A percentile compares a stretch with the other conserved stretches of the same genome.
These are phyloP conservation scores for Urocyon cinereoargenteus DNA, from an alignment of 2,797 vertebrate species.

Conservation along the genomic window DNA sequence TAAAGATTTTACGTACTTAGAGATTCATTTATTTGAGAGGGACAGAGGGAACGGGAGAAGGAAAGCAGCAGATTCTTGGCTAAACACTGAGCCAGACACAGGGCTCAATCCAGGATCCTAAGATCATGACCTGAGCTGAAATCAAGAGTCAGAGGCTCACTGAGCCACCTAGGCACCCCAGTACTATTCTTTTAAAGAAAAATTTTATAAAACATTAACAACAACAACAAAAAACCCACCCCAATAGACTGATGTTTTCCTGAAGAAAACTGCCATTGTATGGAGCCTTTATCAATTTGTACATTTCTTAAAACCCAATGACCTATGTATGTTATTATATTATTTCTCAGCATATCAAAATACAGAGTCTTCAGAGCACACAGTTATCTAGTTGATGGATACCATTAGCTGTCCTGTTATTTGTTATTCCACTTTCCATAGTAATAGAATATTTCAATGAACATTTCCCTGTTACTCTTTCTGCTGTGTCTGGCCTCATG, in stretches of 20 bases:
- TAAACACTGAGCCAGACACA: not conserved
- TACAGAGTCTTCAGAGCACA: not conserved
- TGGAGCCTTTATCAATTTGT: not conserved
- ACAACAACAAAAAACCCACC: not conserved
- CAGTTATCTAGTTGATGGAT: not conserved
- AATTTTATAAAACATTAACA: not conserved
- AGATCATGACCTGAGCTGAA: not conserved
- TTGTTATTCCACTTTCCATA: not conserved
- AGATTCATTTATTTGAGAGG: not conserved
- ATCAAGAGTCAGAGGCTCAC: not conserved
- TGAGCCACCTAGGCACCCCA: not conserved
- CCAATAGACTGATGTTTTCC: not conserved
- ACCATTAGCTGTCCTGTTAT: not conserved
- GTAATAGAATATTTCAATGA: not conserved
- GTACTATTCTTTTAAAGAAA: not conserved
- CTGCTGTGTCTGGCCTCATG: not conserved
- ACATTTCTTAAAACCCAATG: not conserved
- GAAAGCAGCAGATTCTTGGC: not conserved
- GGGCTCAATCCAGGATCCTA: not conserved
- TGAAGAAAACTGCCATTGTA: not conserved
- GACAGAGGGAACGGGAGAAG: not conserved
- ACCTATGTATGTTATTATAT: not conserved
- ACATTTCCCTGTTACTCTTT: not conserved
- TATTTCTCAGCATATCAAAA: not conserved
- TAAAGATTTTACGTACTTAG: not conserved